Base-by-base conservation (phyloP, 35 echinoderm and acorn worm species). In the Stichopus chloronotus region DNA sequence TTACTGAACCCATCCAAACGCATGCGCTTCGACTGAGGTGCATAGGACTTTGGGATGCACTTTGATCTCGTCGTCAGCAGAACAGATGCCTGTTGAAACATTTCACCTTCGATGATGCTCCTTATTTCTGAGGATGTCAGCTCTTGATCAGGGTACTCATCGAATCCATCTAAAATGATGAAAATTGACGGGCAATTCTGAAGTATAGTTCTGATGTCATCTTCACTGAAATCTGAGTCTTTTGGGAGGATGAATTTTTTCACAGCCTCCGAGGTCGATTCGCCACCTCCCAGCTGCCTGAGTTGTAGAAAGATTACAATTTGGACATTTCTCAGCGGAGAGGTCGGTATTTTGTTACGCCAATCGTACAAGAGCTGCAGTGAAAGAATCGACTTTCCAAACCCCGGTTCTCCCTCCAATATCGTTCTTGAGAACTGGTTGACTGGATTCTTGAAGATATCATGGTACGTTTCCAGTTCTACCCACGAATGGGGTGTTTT, bases 121-220 rank as follows among this genome's bases (percentile, higher is more conserved):
- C 4, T 55, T 5, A 84, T 7, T 6, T 84, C 81, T 56, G 81
- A 55, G 17, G 16, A 11, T 25, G 14, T 8, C 12, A 17, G 5
- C 4, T 53, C 53, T 17, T 56, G 52, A 56, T 56, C 82, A 4
- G 82, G 82, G 12, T 85, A 85, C 55, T 85, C 82, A 58, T 85
- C 82, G 22, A 9, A 85, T 25, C 82, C 82, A 85, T 85, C 82
- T 25, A 85, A 20, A 7, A 85, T 56, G 14, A 84, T 21, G 8
- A 56, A 6, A 57, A 56, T 55, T 19, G 82, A 85, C n/a, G 30
- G 5, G 7, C 11, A 55, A 23, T 25, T 5, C 19, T 55, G 13
- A 85, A 85, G 55, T 5, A 85, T 85, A 85, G 3, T 25, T 85
- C 58, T 5, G 16, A 85, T 59, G 7, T 85, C 82, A n/a, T 23